phyloP scores from a whole-genome alignment of 2,113 vertebrate genomes.

The Lagenorhynchus albirostris region DNA sequence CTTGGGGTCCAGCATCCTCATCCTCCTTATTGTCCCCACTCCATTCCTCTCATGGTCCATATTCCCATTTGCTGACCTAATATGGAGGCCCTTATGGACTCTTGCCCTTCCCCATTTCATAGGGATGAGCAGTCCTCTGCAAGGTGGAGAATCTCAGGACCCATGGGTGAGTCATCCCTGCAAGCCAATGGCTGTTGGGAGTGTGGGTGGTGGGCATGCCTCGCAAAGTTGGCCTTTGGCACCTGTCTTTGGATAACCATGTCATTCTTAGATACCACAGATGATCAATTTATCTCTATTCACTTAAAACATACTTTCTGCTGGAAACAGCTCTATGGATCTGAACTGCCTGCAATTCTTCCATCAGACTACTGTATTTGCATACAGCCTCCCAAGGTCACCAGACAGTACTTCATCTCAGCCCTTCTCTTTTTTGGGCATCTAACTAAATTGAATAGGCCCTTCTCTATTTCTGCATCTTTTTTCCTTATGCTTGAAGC shows the following conservation, averaged over 20 bases:
- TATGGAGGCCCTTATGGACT: background rate
- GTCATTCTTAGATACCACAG: background rate
- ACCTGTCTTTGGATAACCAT: background rate
- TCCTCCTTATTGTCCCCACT: background rate
- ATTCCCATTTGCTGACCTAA: background rate
- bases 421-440: background rate
- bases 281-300: background rate
- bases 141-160: background rate
- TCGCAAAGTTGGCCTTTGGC: background rate
- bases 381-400: background rate
- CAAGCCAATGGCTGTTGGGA: background rate
- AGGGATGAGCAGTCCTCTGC: background rate
- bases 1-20: background rate
- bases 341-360: background rate
- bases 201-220: background rate
- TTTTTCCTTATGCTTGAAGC: background rate
- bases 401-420: background rate
- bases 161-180: background rate
- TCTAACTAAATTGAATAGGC: background rate
- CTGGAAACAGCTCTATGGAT: background rate
- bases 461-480: background rate
- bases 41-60: background rate
- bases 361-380: background rate
- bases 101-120: background rate
- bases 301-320: background rate